These are phyloP conservation scores for Desmophyllum pertusum DNA, from an alignment of 92 coral and sea anemone genomes.

Conservation along the genomic window DNA sequence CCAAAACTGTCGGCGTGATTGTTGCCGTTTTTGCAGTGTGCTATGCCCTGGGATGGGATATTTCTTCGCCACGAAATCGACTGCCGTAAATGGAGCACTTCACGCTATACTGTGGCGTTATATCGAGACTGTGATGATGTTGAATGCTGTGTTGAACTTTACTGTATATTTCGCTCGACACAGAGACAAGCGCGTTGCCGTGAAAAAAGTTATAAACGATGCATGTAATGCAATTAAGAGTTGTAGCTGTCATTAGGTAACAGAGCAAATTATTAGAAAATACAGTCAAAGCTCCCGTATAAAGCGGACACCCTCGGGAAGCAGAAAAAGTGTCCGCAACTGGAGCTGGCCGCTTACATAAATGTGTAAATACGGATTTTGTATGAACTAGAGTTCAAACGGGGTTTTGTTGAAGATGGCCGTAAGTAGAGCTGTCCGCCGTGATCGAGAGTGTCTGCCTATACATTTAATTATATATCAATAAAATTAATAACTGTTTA, in stretches of 20 bases:
- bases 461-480: neutral
- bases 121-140: constrained; percentile 40
- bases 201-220: constrained; percentile 19
- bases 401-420: too few relatives aligned
- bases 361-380: too few relatives aligned
- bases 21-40: constrained; percentile 7
- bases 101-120: constrained; percentile 40
- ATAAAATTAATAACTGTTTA: neutral
- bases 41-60: constrained; percentile 30
- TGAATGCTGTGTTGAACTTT: constrained; percentile 32
- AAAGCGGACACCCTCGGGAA: too few relatives aligned
- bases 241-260: constrained; percentile 32
- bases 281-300: too few relatives aligned
- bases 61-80: constrained; percentile 11
- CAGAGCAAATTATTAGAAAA: neutral
- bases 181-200: constrained; percentile 32
- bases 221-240: constrained; percentile 8
- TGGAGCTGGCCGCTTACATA: too few relatives aligned
- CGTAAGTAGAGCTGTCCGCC: too few relatives aligned
- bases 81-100: neutral
- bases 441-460: too few relatives aligned
- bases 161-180: constrained; percentile 34
- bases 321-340: too few relatives aligned
- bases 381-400: too few relatives aligned
- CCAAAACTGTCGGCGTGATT: constrained; percentile 22